Evolutionary conservation across 30 jellyfish, hydroid and myxozoan genomes (phyloP).

Genomic region (Aurelia sp.): DNA sequence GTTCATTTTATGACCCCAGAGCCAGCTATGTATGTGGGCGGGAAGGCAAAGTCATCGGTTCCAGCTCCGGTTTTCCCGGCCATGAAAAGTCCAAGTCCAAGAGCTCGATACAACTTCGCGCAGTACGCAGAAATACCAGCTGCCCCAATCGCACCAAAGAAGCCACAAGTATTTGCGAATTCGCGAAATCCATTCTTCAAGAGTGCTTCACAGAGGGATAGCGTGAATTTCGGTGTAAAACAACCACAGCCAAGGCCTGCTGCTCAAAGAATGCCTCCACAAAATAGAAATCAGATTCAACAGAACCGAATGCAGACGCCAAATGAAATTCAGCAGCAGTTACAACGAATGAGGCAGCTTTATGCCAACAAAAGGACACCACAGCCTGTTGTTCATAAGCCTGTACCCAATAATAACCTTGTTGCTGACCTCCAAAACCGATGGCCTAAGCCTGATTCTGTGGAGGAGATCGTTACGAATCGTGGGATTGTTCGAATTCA

Average conservation of each 20-base stretch:
- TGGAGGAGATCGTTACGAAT: constrained; percentile 56
- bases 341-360: constrained; percentile 38
- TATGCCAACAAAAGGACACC: constrained; percentile 34
- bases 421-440: not conserved
- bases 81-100: not conserved
- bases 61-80: constrained; percentile 25
- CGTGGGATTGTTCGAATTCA: constrained; percentile 66
- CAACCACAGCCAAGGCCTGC: constrained; percentile 19
- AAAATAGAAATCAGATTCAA: not conserved
- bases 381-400: not conserved
- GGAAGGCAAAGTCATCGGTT: constrained; percentile 44
- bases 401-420: not conserved
- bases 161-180: not conserved
- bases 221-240: not conserved
- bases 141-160: constrained; percentile 20
- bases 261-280: not conserved
- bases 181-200: constrained; percentile 23
- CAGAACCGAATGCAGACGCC: constrained; percentile 3
- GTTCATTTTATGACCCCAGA: not conserved
- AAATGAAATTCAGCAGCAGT: constrained; percentile 1
- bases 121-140: not conserved
- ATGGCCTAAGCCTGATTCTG: constrained; percentile 67
- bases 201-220: not conserved
- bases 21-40: constrained; percentile 22
- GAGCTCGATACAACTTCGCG: not conserved